These are phyloP conservation scores for Hylaeus anthracinus DNA, from an alignment of 1,140 invertebrate genomes.

Conservation along the genomic window DNA sequence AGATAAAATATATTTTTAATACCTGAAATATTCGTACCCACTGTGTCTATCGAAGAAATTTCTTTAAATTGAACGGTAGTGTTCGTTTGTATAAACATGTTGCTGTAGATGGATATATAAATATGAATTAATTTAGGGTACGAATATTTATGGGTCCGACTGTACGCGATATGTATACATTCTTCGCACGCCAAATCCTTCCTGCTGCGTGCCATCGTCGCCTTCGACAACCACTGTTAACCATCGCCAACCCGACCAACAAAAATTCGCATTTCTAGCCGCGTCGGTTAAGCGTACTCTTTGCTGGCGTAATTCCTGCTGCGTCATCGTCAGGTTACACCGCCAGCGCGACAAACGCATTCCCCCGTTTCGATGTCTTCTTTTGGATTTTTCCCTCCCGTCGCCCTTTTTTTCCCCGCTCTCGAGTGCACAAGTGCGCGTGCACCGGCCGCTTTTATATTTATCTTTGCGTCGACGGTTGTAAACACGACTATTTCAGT, in stretches of 20 bases:
- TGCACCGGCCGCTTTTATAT: conserved; percentile 42
- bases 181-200: too few relatives aligned
- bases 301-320: conserved; percentile 10
- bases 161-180: too few relatives aligned
- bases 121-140: too few relatives aligned
- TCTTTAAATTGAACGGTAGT: too few relatives aligned
- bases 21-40: too few relatives aligned
- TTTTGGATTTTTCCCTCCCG: conserved; percentile 24
- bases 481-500: conserved; percentile 42
- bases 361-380: not conserved
- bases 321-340: not conserved
- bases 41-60: too few relatives aligned
- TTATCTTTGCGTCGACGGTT: conserved; percentile 37
- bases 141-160: too few relatives aligned
- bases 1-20: too few relatives aligned
- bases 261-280: not conserved
- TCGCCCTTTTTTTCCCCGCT: not conserved
- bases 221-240: not conserved
- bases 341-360: conserved; percentile 19
- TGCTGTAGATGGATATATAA: too few relatives aligned
- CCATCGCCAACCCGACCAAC: conserved; percentile 1
- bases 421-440: not conserved
- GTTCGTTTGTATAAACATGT: too few relatives aligned
- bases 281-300: not conserved
- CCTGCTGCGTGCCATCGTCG: not conserved